These are phyloP conservation scores for Drosophila kuntzei DNA, from an alignment of 2,888 invertebrate species.

Conservation along the genomic window DNA sequence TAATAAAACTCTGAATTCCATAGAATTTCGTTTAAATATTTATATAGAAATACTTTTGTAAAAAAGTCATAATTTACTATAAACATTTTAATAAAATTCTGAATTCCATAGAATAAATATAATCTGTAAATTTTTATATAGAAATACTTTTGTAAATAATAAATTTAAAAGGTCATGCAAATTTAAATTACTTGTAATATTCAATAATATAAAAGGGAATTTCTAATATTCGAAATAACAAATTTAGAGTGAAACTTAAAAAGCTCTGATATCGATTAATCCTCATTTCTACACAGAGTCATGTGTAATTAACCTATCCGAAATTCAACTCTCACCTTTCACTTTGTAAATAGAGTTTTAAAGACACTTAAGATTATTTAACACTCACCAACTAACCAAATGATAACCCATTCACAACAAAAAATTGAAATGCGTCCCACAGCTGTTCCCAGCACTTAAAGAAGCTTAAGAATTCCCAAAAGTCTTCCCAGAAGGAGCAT, in stretches of 20 bases:
- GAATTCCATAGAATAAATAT: background rate
- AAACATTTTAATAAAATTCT: too few species aligned
- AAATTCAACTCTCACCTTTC: conserved; percentile 16
- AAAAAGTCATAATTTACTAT: too few species aligned
- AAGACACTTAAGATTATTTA: conserved; percentile 10
- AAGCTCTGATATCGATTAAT: conserved; percentile 21
- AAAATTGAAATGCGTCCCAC: conserved; percentile 30
- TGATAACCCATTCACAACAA: conserved; percentile 8
- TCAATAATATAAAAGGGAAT: background rate
- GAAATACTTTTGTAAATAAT: background rate
- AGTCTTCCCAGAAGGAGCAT: conserved; percentile 20
- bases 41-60: background rate
- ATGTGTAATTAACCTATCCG: conserved; percentile 25
- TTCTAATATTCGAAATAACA: too few species aligned
- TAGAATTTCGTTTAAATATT: background rate
- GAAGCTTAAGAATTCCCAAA: conserved; percentile 48
- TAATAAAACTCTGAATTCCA: background rate
- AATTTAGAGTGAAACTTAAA: background rate
- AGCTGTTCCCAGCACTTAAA: conserved; percentile 59
- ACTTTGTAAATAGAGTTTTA: conserved; percentile 45
- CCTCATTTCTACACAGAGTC: conserved; percentile 26
- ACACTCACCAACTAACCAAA: conserved; percentile 26
- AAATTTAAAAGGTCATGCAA: background rate
- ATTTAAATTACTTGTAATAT: background rate
- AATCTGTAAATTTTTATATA: background rate